Base-by-base conservation (phyloP, 1,140 invertebrate species). In the Papilio machaon region DNA sequence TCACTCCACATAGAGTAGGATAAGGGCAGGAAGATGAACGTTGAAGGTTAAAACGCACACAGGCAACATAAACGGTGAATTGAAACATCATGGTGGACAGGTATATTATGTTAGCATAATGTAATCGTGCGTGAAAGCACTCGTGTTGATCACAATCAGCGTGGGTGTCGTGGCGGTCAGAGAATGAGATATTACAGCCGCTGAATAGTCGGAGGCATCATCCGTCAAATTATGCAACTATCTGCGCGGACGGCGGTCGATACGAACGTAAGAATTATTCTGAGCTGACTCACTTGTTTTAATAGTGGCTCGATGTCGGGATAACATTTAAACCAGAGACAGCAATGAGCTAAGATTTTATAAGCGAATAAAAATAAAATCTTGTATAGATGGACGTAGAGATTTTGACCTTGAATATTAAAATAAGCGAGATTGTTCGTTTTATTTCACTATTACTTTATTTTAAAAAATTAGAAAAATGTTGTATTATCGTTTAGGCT, bases 111-210 rank as follows among this genome's bases (percentile, higher is more conserved):
- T 80, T 79, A 73, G 73, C 80, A 15, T 67, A 74, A 78, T 75
- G 83, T 84, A 82, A 84, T 83, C 82, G 87, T 84, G 75, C 73
- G 83, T 86, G 87, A 90, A 90, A 90, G 88, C 87, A 80, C 82
- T 85, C 82, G 83, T 85, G 64, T 78, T 82, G 87, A 90, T 90
- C 43, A 54, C 82, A 87, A 89, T 89, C 89, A 74, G 70, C 78
- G 88, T 88, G 86, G 88, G 88, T 91, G 88, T 89, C 85, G 82
- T 83, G 84, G 73, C 78, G 83, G 81, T 86, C 82, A 82, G 80
- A 74, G 81, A 83, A 84, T 83, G 77, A 83, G 82, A 87, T 85
- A 83, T 58, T 38, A 85, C 67, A 78, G 67, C 23, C 38, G 76
- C 30, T 78, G 49, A 76, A 64, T 75, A 46, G 79, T 67, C 46